Evolutionary conservation across 2,888 invertebrate species (phyloP), one percentile per base, ranked within the genome.

Genomic region (Anthophora plumipes): DNA sequence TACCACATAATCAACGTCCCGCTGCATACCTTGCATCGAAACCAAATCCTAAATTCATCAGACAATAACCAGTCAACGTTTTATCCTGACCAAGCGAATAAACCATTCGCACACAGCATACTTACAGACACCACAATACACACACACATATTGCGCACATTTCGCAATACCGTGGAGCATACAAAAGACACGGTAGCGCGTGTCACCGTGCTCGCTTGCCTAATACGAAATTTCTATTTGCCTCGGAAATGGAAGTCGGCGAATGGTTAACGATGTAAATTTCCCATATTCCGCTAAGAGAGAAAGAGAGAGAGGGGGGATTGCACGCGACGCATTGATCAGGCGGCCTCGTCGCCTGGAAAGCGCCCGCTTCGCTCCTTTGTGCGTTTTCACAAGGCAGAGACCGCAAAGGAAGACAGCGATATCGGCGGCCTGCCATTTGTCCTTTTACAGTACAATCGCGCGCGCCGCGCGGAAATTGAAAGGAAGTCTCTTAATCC

Each of bases 401-500:
- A n/a, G n/a, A 20, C 61, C 63, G 61, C 77, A 59, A 72, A 61
- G 66, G 61, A 17, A 55, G n/a, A 64, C 57, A 48, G 46, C 57
- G 43, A 67, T 61, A 57, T 54, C 68, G 68, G 37, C 48, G n/a
- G 64, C 22, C 48, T 11, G 48, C 66, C 75, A 69, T 80, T 66
- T 60, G 68, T 76, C 72, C 68, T 80, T 82, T 76, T 39, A 41
- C 55, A 57, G 68, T n/a, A 63, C 59, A 75, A 63, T 71, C 74
- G 74, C 48, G 50, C 57, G 68, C 59, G n/a, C 59, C 67, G 64
- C 68, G 73, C 60, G 73, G 64, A 82, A 68, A 79, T 81, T 50
- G 57, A 67, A 75, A 72, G 77, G 68, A 77, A 72, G 69, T 71
- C 82, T 64, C 79, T 75, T 71, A 74, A 77, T 81, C 75, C 75